phyloP scores from a whole-genome alignment of 2,888 invertebrate species.

The Ryuthela nishihirai region DNA sequence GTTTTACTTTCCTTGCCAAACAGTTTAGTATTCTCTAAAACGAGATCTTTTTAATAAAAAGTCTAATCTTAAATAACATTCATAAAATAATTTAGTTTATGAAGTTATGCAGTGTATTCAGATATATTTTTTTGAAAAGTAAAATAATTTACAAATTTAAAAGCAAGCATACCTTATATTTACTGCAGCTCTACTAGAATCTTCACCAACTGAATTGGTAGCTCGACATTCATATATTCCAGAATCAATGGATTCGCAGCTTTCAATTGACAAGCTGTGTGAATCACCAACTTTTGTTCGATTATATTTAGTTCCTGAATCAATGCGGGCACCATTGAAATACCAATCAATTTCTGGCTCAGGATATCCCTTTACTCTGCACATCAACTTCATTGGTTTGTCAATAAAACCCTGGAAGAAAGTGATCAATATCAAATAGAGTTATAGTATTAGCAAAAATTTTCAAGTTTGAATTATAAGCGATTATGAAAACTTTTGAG shows the following conservation, averaged over 20 bases:
- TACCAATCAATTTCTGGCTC: slow-evolving; percentile 83
- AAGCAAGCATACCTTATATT: slow-evolving; percentile 33
- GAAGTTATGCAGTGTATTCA: no score
- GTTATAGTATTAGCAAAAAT: no score
- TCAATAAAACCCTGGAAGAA: slow-evolving; percentile 12
- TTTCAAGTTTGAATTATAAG: no score
- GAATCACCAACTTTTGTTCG: slow-evolving; percentile 56
- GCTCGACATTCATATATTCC: slow-evolving; percentile 75
- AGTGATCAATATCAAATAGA: no score
- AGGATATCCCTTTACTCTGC: slow-evolving; percentile 74
- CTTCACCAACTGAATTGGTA: slow-evolving; percentile 73
- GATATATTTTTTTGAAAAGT: no score
- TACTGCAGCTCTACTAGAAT: slow-evolving; percentile 53
- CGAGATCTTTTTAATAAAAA: no score
- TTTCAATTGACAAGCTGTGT: slow-evolving; percentile 68
- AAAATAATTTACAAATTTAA: not conserved
- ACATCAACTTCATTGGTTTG: slow-evolving; percentile 68
- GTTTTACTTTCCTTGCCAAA: no score
- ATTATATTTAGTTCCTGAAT: slow-evolving; percentile 61
- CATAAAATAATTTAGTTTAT: no score
- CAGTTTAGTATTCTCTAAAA: no score
- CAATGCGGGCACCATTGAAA: slow-evolving; percentile 71
- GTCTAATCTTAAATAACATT: no score
- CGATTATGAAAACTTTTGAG: no score
- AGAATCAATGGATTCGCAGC: slow-evolving; percentile 64